A percentile compares a stretch with the other conserved stretches of the same genome.
phyloP scores from a whole-genome alignment of 2,797 vertebrate species.

The Gastrophryne carolinensis region DNA sequence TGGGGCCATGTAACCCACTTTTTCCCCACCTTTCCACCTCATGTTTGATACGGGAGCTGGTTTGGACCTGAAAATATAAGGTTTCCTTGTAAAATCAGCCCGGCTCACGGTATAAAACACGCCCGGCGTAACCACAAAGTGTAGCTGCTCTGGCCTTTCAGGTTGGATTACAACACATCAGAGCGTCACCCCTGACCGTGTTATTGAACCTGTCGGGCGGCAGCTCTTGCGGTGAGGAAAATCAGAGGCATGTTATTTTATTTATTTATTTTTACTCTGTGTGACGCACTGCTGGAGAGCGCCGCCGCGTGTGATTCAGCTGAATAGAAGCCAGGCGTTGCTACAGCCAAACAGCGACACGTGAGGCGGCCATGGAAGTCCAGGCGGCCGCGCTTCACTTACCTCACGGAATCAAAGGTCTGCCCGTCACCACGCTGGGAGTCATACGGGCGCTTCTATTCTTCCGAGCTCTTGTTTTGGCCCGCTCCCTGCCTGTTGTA shows the following conservation, averaged over 20 bases:
- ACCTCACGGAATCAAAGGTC: constrained; percentile 32
- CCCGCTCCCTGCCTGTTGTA: not conserved
- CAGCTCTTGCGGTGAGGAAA: not conserved
- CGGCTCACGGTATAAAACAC: too few species aligned
- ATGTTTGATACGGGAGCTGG: too few species aligned
- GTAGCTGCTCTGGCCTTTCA: not conserved
- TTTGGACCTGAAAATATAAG: too few species aligned
- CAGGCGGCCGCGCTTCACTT: constrained; percentile 3
- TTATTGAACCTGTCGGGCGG: constrained; percentile 4
- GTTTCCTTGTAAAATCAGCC: too few species aligned
- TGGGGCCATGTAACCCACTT: too few species aligned
- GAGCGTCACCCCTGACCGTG: not conserved
- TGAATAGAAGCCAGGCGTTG: not conserved
- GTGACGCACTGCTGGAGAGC: not conserved
- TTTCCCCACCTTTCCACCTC: too few species aligned
- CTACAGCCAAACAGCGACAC: not conserved
- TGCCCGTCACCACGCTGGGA: not conserved
- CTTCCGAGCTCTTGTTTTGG: not conserved
- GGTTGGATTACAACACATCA: not conserved
- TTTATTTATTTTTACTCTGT: too few species aligned
- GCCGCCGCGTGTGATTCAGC: not conserved
- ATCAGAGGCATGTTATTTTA: not conserved
- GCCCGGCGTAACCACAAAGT: not conserved
- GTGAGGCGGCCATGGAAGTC: constrained; percentile 6
- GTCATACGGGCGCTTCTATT: not conserved